phyloP scores from a whole-genome alignment of 2,797 vertebrate genomes.

The Graptemys geographica region DNA sequence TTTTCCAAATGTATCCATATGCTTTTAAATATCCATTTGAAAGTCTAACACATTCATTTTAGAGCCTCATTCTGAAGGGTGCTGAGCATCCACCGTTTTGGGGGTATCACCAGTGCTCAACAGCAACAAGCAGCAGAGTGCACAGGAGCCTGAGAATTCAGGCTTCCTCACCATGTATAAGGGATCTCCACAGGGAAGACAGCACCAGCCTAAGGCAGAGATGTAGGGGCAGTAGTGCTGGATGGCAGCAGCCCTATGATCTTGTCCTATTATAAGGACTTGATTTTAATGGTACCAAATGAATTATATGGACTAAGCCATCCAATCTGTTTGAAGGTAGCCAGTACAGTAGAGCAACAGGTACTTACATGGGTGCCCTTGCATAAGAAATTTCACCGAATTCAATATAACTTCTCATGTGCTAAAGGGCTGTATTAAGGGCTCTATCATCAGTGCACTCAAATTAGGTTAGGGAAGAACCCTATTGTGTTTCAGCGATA shows the following conservation, averaged over 20 bases:
- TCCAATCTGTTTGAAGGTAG: not conserved
- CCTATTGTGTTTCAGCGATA: not conserved
- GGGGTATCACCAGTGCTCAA: not conserved
- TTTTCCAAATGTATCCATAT: not conserved
- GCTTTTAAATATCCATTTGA: not conserved
- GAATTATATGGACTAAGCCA: not conserved
- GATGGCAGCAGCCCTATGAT: not conserved
- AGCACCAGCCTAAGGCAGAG: not conserved
- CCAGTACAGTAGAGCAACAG: not conserved
- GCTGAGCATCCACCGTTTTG: not conserved
- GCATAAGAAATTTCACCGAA: not conserved
- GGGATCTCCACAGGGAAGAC: not conserved
- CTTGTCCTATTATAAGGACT: not conserved
- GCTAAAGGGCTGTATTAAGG: not conserved
- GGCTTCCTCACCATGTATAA: too few species aligned
- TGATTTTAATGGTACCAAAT: not conserved
- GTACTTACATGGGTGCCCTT: not conserved
- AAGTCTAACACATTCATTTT: not conserved
- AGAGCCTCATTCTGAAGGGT: not conserved
- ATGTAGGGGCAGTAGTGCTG: not conserved
- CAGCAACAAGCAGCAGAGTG: not conserved
- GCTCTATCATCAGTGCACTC: not conserved
- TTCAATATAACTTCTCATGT: not conserved
- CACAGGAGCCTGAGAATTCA: too few species aligned
- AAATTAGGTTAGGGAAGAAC: not conserved